phyloP scores from a whole-genome alignment of 1,140 invertebrate species.

The Brachionus plicatilis region DNA sequence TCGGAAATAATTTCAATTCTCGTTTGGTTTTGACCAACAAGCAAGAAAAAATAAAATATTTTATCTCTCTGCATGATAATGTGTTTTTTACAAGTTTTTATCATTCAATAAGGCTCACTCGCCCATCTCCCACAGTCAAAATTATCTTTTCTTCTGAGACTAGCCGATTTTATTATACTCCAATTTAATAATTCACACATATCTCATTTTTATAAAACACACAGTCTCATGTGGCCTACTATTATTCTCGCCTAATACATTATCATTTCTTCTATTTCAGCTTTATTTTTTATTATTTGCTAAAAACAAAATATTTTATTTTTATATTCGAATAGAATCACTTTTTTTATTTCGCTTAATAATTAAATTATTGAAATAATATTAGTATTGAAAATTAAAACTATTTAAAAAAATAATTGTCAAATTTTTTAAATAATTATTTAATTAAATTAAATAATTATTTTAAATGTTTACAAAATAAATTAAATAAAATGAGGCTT shows the following conservation, averaged over 20 bases:
- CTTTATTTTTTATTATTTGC: background rate
- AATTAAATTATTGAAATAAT: too few relatives aligned
- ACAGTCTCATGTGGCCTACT: background rate
- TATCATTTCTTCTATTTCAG: background rate
- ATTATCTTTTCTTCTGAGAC: background rate
- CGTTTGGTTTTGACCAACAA: background rate
- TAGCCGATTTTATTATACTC: background rate
- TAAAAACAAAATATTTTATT: background rate
- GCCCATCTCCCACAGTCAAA: background rate
- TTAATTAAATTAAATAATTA: too few relatives aligned
- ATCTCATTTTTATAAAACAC: background rate
- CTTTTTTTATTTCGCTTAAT: too few relatives aligned
- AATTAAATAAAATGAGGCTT: too few relatives aligned
- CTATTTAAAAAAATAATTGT: too few relatives aligned
- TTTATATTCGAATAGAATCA: too few relatives aligned
- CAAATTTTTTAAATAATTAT: too few relatives aligned
- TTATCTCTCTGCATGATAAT: constrained; percentile 1
- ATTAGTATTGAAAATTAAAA: too few relatives aligned
- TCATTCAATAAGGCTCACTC: background rate
- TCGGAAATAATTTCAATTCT: background rate
- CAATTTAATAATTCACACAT: constrained; percentile 15
- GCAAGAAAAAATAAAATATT: background rate
- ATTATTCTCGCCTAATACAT: background rate
- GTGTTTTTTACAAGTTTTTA: constrained; percentile 28
- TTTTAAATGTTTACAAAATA: too few relatives aligned